These are phyloP conservation scores for Euwallacea fornicatus DNA, from an alignment of 1,140 invertebrate species.

Conservation along the genomic window DNA sequence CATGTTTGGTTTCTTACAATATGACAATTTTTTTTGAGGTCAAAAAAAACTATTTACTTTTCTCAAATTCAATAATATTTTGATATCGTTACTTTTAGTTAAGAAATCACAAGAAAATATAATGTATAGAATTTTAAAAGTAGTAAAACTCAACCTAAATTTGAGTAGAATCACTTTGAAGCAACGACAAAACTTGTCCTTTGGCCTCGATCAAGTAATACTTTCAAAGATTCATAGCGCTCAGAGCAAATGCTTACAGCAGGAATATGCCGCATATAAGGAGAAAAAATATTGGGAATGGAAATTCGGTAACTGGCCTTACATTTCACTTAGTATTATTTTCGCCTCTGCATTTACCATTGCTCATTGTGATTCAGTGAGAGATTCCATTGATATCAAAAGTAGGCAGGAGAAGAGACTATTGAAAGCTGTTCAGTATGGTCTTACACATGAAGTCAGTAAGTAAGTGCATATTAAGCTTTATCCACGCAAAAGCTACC, in stretches of 20 bases:
- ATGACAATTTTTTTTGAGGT: too few species aligned
- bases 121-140: neutral
- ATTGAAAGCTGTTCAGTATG: constrained; percentile 65
- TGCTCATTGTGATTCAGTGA: constrained; percentile 8
- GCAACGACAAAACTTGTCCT: neutral
- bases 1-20: too few species aligned
- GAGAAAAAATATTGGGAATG: constrained; percentile 14
- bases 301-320: neutral
- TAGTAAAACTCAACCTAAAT: neutral
- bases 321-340: constrained; percentile 13
- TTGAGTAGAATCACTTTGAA: neutral
- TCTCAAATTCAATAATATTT: too few species aligned
- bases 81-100: too few species aligned
- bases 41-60: too few species aligned
- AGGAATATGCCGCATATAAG: neutral
- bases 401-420: constrained; percentile 55
- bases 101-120: neutral
- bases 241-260: too few species aligned
- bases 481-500: too few species aligned
- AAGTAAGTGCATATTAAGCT: constrained; percentile 54
- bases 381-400: constrained; percentile 14
- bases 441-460: constrained; percentile 62
- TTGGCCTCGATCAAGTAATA: neutral
- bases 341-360: neutral
- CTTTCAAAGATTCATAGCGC: neutral